Evolutionary conservation across 2,797 vertebrate genomes (phyloP).

Genomic region (Acridotheres tristis): DNA sequence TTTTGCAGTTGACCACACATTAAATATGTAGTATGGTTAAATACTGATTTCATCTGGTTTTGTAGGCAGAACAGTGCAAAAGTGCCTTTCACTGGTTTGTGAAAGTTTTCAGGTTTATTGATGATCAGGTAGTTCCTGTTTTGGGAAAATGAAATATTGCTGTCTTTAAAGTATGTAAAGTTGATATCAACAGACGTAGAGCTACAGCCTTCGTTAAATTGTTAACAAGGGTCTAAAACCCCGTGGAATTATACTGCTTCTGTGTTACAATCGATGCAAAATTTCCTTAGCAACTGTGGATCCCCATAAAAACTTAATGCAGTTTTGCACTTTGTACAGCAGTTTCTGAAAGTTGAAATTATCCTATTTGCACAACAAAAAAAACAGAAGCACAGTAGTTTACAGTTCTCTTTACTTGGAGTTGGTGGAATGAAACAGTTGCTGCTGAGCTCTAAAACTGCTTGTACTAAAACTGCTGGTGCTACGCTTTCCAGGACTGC

Average conservation of each 20-base stretch:
- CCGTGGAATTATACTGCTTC: neutral
- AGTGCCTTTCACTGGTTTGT: neutral
- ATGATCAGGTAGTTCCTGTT: neutral
- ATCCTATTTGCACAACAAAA: neutral
- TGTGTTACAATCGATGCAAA: neutral
- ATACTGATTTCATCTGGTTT: neutral
- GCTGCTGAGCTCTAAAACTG: neutral
- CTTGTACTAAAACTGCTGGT: neutral
- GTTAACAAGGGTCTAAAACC: neutral
- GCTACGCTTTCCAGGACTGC: neutral
- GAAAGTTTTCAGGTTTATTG: neutral
- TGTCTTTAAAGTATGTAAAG: neutral
- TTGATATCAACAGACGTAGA: neutral
- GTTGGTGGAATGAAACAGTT: neutral
- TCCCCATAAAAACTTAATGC: neutral
- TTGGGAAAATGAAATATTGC: neutral
- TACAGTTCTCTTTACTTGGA: neutral
- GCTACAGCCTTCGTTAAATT: neutral
- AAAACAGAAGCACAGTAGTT: neutral
- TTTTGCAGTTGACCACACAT: neutral
- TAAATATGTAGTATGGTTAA: neutral
- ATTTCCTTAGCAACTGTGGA: neutral
- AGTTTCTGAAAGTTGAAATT: neutral
- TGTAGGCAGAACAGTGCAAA: neutral
- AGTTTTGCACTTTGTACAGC: neutral